Evolutionary conservation across 1,140 invertebrate species (phyloP).

Genomic region (Anoplolepis gracilipes): DNA sequence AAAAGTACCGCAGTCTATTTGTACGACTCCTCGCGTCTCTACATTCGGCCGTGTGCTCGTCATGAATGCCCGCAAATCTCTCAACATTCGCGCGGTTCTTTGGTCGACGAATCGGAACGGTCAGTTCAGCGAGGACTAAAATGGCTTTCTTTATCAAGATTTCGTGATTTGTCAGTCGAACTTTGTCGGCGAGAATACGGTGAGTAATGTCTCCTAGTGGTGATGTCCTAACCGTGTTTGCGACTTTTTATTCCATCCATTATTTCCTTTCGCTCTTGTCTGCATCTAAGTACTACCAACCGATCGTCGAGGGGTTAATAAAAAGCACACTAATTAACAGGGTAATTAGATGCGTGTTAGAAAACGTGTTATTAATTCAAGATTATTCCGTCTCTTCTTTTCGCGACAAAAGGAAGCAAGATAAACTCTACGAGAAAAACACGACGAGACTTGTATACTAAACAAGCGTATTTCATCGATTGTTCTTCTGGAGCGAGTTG

Average conservation of each 20-base stretch:
- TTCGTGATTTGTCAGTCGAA: conserved; percentile 48
- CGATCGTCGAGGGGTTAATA: not conserved
- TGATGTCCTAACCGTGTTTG: conserved; percentile 17
- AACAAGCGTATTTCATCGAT: not conserved
- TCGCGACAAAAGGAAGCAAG: not conserved
- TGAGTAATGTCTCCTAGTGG: not conserved
- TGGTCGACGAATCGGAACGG: conserved; percentile 20
- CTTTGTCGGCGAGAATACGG: conserved; percentile 10
- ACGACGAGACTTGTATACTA: not conserved
- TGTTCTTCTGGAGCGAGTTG: not conserved
- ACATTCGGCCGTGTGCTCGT: not conserved
- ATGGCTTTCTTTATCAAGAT: conserved; percentile 39
- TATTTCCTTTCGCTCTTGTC: not conserved
- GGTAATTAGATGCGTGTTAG: not conserved
- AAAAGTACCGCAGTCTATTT: conserved; percentile 16
- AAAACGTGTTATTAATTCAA: not conserved
- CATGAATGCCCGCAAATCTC: conserved; percentile 54
- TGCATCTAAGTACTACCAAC: not conserved
- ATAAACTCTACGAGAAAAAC: not conserved
- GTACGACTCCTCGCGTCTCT: conserved; percentile 29
- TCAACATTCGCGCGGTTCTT: conserved; percentile 27
- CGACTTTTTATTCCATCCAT: not conserved
- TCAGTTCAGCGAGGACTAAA: not conserved
- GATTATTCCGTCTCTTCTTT: not conserved
- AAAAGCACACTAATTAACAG: not conserved